These are phyloP conservation scores for Aporrectodea caliginosa DNA, from an alignment of 1,140 invertebrate genomes.

Conservation along the genomic window DNA sequence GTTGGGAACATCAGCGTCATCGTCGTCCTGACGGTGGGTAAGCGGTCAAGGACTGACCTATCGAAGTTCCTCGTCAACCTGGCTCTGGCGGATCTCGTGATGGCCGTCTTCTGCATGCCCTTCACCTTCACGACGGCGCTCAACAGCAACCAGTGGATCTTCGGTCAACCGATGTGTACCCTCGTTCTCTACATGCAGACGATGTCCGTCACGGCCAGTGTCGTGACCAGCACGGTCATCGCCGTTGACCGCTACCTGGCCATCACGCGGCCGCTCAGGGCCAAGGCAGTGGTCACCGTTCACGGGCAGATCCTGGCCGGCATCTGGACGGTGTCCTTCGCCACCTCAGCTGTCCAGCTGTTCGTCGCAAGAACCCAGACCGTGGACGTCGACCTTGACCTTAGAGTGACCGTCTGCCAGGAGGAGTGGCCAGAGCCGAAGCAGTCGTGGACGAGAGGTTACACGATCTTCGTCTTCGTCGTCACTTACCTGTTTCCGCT, in stretches of 20 bases:
- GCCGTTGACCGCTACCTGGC: conserved; percentile 42
- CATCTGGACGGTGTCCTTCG: conserved; percentile 56
- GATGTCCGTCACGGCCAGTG: conserved; percentile 45
- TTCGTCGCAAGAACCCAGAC: conserved; percentile 47
- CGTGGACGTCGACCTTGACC: conserved; percentile 22
- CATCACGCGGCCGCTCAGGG: conserved; percentile 39
- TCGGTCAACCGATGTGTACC: conserved; percentile 46
- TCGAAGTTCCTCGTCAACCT: conserved; percentile 71
- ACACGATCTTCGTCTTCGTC: conserved; percentile 57
- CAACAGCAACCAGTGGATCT: conserved; percentile 42
- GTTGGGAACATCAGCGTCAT: conserved; percentile 1
- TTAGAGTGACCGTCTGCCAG: conserved; percentile 34
- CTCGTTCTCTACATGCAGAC: conserved; percentile 45
- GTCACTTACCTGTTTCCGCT: conserved; percentile 59
- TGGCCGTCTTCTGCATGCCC: conserved; percentile 53
- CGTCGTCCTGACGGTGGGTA: conserved; percentile 8
- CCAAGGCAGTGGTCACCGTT: conserved; percentile 36
- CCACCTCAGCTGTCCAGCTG: conserved; percentile 54
- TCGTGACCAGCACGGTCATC: conserved; percentile 51
- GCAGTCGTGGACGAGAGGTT: conserved; percentile 42
- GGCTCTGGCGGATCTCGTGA: conserved; percentile 57
- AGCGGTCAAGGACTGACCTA: conserved; percentile 43
- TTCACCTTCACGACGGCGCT: conserved; percentile 48
- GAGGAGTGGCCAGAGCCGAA: conserved; percentile 40
- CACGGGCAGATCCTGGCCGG: conserved; percentile 42